These are phyloP conservation scores for Phengaris arion DNA, from an alignment of 2,888 invertebrate species.

Conservation along the genomic window DNA sequence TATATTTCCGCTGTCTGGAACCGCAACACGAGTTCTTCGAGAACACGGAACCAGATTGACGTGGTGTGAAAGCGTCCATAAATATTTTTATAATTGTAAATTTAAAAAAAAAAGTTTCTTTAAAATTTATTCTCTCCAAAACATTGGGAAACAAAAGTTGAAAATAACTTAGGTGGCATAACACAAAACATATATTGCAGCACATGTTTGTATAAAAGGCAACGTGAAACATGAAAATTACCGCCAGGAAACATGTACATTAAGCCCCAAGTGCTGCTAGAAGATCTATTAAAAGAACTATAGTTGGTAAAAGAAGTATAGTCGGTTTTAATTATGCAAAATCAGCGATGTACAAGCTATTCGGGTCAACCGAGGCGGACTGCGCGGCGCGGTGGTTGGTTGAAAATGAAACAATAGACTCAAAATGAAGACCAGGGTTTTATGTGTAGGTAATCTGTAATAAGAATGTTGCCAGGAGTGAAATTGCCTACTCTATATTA, in stretches of 20 bases:
- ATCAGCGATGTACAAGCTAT: slow-evolving; percentile 60
- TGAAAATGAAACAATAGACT: slow-evolving; percentile 64
- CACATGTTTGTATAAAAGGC: background rate
- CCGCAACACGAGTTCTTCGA: too few species aligned
- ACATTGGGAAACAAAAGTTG: too few species aligned
- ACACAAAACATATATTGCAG: background rate
- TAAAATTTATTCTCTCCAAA: too few species aligned
- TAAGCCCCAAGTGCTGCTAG: slow-evolving; percentile 17
- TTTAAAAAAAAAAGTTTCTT: too few species aligned
- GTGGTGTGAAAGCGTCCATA: too few species aligned
- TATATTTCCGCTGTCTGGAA: too few species aligned
- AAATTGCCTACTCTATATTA: background rate
- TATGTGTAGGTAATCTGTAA: slow-evolving; percentile 27
- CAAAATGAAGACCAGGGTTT: slow-evolving; percentile 52
- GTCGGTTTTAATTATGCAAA: slow-evolving; percentile 67
- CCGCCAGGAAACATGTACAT: slow-evolving; percentile 32
- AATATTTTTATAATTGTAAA: too few species aligned
- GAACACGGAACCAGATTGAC: too few species aligned
- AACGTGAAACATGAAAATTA: background rate
- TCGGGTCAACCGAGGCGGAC: slow-evolving; percentile 58
- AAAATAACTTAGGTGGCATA: background rate
- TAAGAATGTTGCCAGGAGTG: slow-evolving; percentile 18
- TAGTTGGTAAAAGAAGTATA: slow-evolving; percentile 54
- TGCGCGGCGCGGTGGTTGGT: slow-evolving; percentile 48
- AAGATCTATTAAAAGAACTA: slow-evolving; percentile 48